Evolutionary conservation across 2,113 vertebrate genomes (phyloP).

Genomic region (Hydrochoerus hydrochaeris): DNA sequence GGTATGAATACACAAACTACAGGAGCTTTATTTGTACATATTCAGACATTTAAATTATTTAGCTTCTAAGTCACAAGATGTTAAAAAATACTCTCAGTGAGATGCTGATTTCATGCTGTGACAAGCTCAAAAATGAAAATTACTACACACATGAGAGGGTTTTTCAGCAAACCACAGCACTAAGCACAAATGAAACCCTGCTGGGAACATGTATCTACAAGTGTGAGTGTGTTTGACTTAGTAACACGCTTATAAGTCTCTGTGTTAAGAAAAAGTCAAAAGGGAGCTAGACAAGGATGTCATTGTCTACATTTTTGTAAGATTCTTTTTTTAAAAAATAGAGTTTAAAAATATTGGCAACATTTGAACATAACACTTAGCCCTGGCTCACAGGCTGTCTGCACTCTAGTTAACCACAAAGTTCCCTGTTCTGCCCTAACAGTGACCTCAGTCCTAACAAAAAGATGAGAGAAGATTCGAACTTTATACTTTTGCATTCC

Average conservation of each 20-base stretch:
- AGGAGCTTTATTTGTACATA: conserved; percentile 29
- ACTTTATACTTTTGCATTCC: conserved; percentile 43
- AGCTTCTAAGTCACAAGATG: conserved; percentile 28
- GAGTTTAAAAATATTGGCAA: conserved; percentile 72
- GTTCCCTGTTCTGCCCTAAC: conserved; percentile 46
- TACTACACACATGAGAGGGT: conserved; percentile 69
- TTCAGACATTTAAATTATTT: conserved; percentile 72
- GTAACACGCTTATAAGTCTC: conserved; percentile 56
- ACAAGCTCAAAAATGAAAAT: conserved; percentile 82
- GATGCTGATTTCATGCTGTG: conserved; percentile 72
- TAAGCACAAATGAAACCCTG: conserved; percentile 76
- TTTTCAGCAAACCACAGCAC: conserved; percentile 66
- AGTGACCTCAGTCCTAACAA: conserved; percentile 66
- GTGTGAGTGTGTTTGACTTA: conserved; percentile 63
- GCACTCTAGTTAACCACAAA: conserved; percentile 13
- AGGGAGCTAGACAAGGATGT: conserved; percentile 72
- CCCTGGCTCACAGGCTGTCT: conserved; percentile 68
- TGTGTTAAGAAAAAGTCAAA: conserved; percentile 51
- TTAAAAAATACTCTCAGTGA: conserved; percentile 61
- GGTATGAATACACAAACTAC: background rate
- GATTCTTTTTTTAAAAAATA: conserved; percentile 47
- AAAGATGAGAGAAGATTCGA: conserved; percentile 65
- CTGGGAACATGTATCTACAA: conserved; percentile 78
- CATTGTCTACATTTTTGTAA: conserved; percentile 63
- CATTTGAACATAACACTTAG: conserved; percentile 70